A percentile compares a stretch with the other conserved stretches of the same genome.
phyloP scores from a whole-genome alignment of 1,140 invertebrate genomes.

The Frieseomelitta varia region DNA sequence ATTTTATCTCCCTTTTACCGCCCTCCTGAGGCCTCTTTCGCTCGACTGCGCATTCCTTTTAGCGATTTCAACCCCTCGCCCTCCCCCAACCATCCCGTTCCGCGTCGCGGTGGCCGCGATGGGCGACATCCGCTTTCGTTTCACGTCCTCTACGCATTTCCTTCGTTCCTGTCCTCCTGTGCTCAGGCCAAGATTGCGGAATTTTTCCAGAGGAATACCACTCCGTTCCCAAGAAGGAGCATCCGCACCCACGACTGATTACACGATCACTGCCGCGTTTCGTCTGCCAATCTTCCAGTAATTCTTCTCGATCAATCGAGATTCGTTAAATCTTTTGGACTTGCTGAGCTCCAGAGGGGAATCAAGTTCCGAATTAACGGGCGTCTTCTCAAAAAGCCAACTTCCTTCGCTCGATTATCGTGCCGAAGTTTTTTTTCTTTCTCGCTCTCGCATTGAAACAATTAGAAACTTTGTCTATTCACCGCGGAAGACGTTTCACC shows the following conservation, averaged over 20 bases:
- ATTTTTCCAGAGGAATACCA: constrained; percentile 16
- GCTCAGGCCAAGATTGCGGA: constrained; percentile 11
- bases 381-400: too few species aligned
- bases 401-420: background rate
- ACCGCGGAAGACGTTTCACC: background rate
- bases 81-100: constrained; percentile 28
- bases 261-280: background rate
- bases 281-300: too few species aligned
- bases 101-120: constrained; percentile 35
- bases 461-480: background rate
- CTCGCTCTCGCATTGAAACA: background rate
- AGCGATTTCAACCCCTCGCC: constrained; percentile 72
- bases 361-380: too few species aligned
- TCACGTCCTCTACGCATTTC: constrained; percentile 43
- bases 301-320: background rate
- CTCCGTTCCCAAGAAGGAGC: too few species aligned
- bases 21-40: constrained; percentile 70
- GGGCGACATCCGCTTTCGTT: constrained; percentile 70
- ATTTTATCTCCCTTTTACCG: constrained; percentile 64
- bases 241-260: background rate
- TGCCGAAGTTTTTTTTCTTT: too few species aligned
- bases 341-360: too few species aligned
- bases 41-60: constrained; percentile 80
- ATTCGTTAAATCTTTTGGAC: too few species aligned
- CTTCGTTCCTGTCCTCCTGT: background rate